Base-by-base conservation (phyloP, 2,797 vertebrate species). In the Podarcis lilfordi region DNA sequence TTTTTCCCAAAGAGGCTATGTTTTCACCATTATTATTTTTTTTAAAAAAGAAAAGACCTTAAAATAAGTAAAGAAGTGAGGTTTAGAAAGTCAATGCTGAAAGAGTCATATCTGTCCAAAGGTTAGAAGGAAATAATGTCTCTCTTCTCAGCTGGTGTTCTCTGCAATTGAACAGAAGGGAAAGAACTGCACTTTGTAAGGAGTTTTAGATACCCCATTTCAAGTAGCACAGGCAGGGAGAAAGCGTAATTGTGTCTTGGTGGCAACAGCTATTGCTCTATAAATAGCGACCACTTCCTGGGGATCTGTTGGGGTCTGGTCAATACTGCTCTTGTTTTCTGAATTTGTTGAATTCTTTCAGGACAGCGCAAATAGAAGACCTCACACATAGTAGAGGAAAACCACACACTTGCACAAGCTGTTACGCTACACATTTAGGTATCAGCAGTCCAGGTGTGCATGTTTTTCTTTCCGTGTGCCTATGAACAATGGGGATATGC, bases 301-400 rank as follows among this genome's bases (percentile, higher is more conserved):
- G 75, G 15, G 4, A 4, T 88, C 83, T 93, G 85, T 6, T 82
- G 40, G 72, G 29, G 32, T 89, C 32, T 74, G 83, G 84, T 68
- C 69, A 35, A 88, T 79, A 40, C 45, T 25, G 86, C 77, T 83
- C 59, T 89, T 72, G 71, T 88, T 8, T 35, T 50, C 19, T 68
- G 72, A 69, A n/a, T 3, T 85, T 55, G 32, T 89, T 76, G 78
- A 76, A 74, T 84, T 84, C 19, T 77, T 92, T 77, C 59, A 75
- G 29, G 86, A 85, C 32, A 64, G 64, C 66, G n/a, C 37, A 64
- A 88, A 66, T n/a, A 82, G 84, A 88, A 81, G 91, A 85, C 84
- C 0, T 0, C 88, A 92, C 91, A 88, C 0, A 0, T 15, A 82
- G 88, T 40, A 45, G 35, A 61, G 37, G 4, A 61, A 88, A 84